Conservation (phyloP, 2,888 invertebrate species). For the Loripinus fragilis region DNA sequence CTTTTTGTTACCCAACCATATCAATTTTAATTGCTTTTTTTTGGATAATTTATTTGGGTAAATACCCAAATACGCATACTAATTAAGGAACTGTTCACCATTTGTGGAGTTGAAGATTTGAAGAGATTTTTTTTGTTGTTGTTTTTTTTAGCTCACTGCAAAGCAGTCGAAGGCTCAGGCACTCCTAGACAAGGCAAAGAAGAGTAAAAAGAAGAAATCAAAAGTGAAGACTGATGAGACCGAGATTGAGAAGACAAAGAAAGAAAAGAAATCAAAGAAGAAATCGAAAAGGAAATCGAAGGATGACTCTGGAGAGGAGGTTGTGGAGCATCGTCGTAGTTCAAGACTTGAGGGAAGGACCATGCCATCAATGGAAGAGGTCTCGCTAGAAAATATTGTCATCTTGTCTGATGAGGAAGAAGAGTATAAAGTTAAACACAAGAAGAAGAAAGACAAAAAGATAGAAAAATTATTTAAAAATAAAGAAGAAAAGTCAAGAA, state of each 20-base stretch:
- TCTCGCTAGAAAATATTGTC: conserved; percentile 52
- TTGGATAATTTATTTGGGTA: too few relatives aligned
- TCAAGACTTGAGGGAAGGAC: conserved; percentile 40
- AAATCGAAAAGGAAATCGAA: conserved; percentile 22
- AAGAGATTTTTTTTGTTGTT: too few relatives aligned
- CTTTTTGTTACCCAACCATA: too few relatives aligned
- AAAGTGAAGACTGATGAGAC: conserved; percentile 21
- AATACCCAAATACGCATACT: too few relatives aligned
- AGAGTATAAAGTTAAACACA: not conserved
- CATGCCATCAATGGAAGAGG: conserved; percentile 55
- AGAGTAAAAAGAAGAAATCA: conserved; percentile 37
- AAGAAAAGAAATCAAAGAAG: conserved; percentile 23
- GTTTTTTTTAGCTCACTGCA: conserved; percentile 30
- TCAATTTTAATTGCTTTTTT: too few relatives aligned
- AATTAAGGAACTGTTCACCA: too few relatives aligned
- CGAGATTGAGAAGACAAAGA: conserved; percentile 1
- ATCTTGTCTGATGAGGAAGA: conserved; percentile 54
- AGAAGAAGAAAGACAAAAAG: conserved; percentile 29
- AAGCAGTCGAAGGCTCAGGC: conserved; percentile 61
- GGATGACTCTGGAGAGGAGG: conserved; percentile 15
- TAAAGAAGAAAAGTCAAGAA: not conserved
- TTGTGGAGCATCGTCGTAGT: conserved; percentile 32
- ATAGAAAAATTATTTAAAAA: not conserved
- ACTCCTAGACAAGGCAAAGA: conserved; percentile 67
- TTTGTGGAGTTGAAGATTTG: too few relatives aligned